These are phyloP conservation scores for Psilopogon haemacephalus DNA, from an alignment of 2,113 vertebrate genomes.

Conservation along the genomic window DNA sequence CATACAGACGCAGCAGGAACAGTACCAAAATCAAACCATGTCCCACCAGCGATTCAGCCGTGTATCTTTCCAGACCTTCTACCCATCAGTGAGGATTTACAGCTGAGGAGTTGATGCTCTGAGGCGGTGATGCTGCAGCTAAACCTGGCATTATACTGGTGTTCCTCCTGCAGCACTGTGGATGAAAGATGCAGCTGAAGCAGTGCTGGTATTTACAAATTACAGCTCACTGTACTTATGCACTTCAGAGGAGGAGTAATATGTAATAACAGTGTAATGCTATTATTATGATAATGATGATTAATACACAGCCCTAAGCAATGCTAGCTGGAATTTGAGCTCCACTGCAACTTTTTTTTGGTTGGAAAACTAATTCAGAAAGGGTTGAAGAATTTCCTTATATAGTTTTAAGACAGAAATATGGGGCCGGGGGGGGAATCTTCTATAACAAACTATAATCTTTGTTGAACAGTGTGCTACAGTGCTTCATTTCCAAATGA, in stretches of 20 bases:
- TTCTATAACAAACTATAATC: background rate
- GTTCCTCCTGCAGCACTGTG: background rate
- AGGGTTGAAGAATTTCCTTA: background rate
- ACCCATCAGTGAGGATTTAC: accelerated
- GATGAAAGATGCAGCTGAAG: background rate
- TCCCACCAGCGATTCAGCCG: background rate
- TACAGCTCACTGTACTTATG: background rate
- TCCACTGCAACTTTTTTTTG: background rate
- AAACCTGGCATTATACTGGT: background rate
- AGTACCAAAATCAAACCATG: background rate
- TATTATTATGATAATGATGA: slow-evolving; percentile 46
- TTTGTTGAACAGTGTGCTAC: background rate
- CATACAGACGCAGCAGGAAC: background rate
- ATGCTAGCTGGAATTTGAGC: background rate
- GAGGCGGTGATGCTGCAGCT: background rate
- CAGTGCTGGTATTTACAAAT: background rate
- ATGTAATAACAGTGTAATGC: background rate
- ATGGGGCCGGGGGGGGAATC: no score
- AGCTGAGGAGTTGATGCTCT: background rate
- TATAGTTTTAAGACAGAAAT: background rate
- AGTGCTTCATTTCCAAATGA: background rate
- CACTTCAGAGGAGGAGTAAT: slow-evolving; percentile 29
- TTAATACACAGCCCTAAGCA: background rate
- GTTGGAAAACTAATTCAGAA: background rate
- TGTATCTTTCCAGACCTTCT: accelerated